Evolutionary conservation across 2,797 vertebrate species (phyloP).

Genomic region (Champsocephalus gunnari): DNA sequence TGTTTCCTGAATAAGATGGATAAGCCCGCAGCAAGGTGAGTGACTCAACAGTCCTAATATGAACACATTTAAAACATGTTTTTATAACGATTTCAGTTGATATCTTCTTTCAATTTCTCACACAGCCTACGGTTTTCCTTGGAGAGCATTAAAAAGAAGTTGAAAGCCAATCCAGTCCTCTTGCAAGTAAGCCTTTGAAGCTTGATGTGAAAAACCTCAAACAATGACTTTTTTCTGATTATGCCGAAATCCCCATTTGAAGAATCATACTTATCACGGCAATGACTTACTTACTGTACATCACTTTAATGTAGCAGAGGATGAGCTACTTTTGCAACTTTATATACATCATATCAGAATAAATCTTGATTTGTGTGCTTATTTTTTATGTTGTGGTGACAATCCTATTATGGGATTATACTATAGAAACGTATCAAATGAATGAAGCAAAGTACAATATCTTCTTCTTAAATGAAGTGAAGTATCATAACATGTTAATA

Average conservation of each 20-base stretch:
- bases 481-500: no score
- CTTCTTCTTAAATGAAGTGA: no score
- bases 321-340: background rate
- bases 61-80: background rate
- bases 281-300: background rate
- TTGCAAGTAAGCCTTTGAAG: slow-evolving; percentile 87
- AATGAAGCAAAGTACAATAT: no score
- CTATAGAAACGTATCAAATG: no score
- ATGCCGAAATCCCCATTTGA: background rate
- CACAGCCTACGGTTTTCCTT: slow-evolving; percentile 89
- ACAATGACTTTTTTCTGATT: background rate
- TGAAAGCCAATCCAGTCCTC: slow-evolving; percentile 92
- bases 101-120: slow-evolving; percentile 1
- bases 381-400: background rate
- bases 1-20: slow-evolving; percentile 99
- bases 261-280: background rate
- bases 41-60: background rate
- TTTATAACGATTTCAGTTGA: background rate
- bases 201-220: background rate
- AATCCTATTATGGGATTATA: background rate
- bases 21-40: slow-evolving; percentile 92
- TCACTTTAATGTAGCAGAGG: background rate
- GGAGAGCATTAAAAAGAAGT: slow-evolving; percentile 92
- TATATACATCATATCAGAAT: background rate
- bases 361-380: background rate